Percentiles rank a stretch among this genome's conserved stretches.
phyloP scores from a whole-genome alignment of 2,797 vertebrate genomes.

The Mormyrops attenuatus region DNA sequence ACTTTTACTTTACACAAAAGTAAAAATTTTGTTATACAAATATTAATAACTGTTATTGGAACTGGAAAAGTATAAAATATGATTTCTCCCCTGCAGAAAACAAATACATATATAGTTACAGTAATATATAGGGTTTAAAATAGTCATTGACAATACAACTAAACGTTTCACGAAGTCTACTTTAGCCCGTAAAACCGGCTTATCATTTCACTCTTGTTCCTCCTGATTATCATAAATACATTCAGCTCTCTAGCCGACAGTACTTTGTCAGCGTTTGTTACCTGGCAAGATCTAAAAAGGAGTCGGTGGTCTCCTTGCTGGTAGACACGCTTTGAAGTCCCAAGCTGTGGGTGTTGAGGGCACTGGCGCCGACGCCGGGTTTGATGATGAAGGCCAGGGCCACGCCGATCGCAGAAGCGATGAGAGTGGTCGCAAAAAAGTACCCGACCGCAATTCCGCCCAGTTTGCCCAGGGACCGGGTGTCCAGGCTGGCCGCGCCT shows the following conservation, averaged over 20 bases:
- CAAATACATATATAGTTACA: neutral
- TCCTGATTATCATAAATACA: neutral
- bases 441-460: constrained; percentile 87
- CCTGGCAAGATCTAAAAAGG: constrained; percentile 88
- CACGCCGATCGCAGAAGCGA: constrained; percentile 82
- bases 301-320: constrained; percentile 85
- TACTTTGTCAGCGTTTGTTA: constrained; percentile 38
- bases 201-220: neutral
- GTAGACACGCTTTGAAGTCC: constrained; percentile 60
- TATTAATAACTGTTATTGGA: neutral
- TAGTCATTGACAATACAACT: neutral
- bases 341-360: constrained; percentile 68
- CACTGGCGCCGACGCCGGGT: constrained; percentile 77
- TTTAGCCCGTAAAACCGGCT: neutral
- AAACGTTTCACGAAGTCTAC: neutral
- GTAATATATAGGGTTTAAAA: neutral
- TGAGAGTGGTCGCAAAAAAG: constrained; percentile 85
- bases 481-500: constrained; percentile 90
- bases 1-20: no score
- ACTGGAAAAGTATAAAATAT: neutral
- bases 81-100: neutral
- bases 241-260: neutral
- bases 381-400: constrained; percentile 83
- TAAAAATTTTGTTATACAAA: neutral
- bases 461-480: constrained; percentile 86